These are phyloP conservation scores for Lucifuga dentata DNA, from an alignment of 2,113 vertebrate species.

Conservation along the genomic window DNA sequence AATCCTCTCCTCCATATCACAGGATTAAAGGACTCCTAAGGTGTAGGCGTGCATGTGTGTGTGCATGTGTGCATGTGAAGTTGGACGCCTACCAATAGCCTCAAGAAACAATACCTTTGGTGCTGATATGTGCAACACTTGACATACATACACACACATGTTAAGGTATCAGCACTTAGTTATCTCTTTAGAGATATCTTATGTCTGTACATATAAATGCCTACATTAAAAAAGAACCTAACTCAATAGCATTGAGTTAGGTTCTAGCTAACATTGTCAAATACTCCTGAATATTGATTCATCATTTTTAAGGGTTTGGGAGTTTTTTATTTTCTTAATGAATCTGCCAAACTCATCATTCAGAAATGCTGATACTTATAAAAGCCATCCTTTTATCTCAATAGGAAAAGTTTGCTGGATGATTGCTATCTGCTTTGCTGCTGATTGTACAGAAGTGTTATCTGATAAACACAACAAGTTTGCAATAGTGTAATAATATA, in stretches of 20 bases:
- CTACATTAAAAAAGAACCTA: background rate
- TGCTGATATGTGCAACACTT: conserved; percentile 23
- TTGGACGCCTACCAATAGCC: conserved; percentile 50
- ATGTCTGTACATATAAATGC: background rate
- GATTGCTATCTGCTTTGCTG: no score
- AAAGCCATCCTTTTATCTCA: no score
- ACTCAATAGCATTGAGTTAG: background rate
- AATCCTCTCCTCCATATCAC: conserved; percentile 71
- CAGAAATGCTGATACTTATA: no score
- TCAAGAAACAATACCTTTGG: conserved; percentile 36
- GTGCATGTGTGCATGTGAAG: conserved; percentile 42
- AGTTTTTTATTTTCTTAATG: no score
- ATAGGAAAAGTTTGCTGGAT: no score
- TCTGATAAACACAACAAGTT: no score
- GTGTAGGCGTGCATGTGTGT: conserved; percentile 27
- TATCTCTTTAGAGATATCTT: background rate
- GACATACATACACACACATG: conserved; percentile 35
- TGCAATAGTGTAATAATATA: no score
- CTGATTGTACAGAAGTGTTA: no score
- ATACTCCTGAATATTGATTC: background rate
- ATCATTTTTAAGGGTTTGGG: background rate
- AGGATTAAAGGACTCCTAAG: conserved; percentile 74
- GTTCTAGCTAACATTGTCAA: background rate
- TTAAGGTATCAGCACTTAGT: conserved; percentile 20
- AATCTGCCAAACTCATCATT: no score